Evolutionary conservation across 2,888 invertebrate genomes (phyloP).

Genomic region (Phortica magna): DNA sequence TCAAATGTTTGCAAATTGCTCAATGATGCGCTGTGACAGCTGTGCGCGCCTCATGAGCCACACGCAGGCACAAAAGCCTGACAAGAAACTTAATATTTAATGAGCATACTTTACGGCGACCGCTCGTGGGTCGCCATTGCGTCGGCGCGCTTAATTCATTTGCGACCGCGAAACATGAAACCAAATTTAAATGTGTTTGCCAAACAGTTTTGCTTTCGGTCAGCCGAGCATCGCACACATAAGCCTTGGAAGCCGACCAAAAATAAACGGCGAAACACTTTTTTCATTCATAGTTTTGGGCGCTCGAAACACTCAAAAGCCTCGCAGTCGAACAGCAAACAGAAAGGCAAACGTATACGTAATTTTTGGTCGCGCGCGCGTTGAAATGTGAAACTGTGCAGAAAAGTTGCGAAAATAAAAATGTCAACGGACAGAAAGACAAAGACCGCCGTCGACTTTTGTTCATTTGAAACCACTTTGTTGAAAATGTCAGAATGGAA

Average conservation of each 20-base stretch:
- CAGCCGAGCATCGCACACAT: neutral
- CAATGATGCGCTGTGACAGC: slow-evolving; percentile 40
- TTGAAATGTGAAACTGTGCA: slow-evolving; percentile 66
- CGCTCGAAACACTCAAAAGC: neutral
- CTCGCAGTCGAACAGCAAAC: slow-evolving; percentile 13
- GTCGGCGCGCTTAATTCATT: slow-evolving; percentile 6
- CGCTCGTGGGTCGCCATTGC: neutral
- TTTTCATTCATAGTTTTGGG: slow-evolving; percentile 25
- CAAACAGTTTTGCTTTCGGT: slow-evolving; percentile 43
- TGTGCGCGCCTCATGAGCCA: slow-evolving; percentile 15
- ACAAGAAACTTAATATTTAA: slow-evolving; percentile 32
- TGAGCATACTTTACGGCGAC: slow-evolving; percentile 23
- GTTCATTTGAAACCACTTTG: neutral
- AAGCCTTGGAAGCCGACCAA: neutral
- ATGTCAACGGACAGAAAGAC: slow-evolving; percentile 23
- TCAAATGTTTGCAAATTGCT: slow-evolving; percentile 36
- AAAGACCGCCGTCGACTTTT: neutral
- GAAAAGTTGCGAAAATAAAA: slow-evolving; percentile 22
- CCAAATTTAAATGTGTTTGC: slow-evolving; percentile 55
- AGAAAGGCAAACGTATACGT: slow-evolving; percentile 28
- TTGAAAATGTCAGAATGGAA: neutral
- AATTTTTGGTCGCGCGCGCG: slow-evolving; percentile 50
- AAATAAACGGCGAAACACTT: neutral
- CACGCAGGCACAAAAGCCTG: slow-evolving; percentile 27
- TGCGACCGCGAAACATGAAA: slow-evolving; percentile 22